A percentile compares a stretch with the other conserved stretches of the same genome.
Evolutionary conservation across 2,113 vertebrate genomes (phyloP).

Genomic region (Daphoenositta chrysoptera): DNA sequence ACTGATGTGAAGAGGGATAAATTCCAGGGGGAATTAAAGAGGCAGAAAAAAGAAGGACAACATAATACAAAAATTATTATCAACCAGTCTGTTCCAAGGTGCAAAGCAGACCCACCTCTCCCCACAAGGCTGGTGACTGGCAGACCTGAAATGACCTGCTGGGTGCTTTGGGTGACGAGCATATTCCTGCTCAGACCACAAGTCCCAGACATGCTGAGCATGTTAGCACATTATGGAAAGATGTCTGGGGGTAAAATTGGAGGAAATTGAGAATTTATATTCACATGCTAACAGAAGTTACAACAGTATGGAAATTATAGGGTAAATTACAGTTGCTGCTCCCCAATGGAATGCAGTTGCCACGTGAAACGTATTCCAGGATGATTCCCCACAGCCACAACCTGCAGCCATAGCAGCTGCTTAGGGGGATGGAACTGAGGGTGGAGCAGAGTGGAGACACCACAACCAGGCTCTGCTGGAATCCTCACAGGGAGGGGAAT

Average conservation of each 20-base stretch:
- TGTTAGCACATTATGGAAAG: not conserved
- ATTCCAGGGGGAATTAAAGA: not conserved
- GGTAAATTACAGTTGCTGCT: not conserved
- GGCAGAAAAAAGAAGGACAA: not conserved
- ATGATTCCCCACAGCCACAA: not conserved
- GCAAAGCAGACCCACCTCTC: not conserved
- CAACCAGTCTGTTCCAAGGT: not conserved
- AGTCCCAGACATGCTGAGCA: rapidly evolving
- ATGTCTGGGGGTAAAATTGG: not conserved
- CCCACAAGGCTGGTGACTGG: not conserved
- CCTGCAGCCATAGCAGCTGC: not conserved
- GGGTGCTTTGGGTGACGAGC: not conserved
- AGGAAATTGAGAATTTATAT: not conserved
- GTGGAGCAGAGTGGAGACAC: not conserved
- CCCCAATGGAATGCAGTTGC: not conserved
- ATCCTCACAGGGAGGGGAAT: not conserved
- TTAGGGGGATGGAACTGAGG: not conserved
- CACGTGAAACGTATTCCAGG: not conserved
- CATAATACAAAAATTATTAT: not conserved
- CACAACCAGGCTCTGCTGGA: not conserved
- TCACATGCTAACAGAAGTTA: not conserved
- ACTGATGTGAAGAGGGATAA: not conserved
- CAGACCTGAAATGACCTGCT: not conserved
- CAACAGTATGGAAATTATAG: not conserved
- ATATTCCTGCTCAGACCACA: not conserved